Conservation (phyloP, 2,888 invertebrate species). For the Argyresthia albistria region DNA sequence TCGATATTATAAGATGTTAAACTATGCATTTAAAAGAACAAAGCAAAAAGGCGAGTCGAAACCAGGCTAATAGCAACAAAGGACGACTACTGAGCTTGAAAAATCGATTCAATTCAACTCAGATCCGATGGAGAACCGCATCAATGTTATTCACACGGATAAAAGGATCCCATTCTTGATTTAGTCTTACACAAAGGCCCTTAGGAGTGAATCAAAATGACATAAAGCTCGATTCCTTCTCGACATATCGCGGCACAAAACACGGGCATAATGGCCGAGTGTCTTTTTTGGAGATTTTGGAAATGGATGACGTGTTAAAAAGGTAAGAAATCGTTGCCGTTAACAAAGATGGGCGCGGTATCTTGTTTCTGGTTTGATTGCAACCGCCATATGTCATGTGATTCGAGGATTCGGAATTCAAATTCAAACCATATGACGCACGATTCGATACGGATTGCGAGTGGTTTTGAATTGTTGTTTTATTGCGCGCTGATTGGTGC, state of each 20-base stretch:
- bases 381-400: conserved; percentile 42
- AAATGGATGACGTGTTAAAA: conserved; percentile 70
- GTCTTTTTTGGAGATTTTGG: conserved; percentile 44
- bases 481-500: background rate
- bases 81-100: conserved; percentile 65
- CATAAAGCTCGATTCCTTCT: conserved; percentile 60
- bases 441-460: conserved; percentile 29
- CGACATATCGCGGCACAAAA: conserved; percentile 34
- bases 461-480: background rate
- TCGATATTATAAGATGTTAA: no score
- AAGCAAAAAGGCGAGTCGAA: conserved; percentile 31
- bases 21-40: background rate
- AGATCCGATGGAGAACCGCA: conserved; percentile 42
- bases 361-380: conserved; percentile 22
- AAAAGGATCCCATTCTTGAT: conserved; percentile 46
- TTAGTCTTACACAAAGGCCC: conserved; percentile 50
- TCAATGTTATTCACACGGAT: conserved; percentile 48
- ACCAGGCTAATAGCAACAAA: conserved; percentile 54
- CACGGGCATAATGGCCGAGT: conserved; percentile 60
- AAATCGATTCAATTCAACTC: conserved; percentile 64
- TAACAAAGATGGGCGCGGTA: conserved; percentile 18
- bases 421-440: conserved; percentile 24
- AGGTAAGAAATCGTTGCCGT: conserved; percentile 50
- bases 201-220: conserved; percentile 69
- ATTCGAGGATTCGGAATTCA: conserved; percentile 28